Conservation (phyloP, 2,888 invertebrate genomes). For the Yponomeuta evonymella region DNA sequence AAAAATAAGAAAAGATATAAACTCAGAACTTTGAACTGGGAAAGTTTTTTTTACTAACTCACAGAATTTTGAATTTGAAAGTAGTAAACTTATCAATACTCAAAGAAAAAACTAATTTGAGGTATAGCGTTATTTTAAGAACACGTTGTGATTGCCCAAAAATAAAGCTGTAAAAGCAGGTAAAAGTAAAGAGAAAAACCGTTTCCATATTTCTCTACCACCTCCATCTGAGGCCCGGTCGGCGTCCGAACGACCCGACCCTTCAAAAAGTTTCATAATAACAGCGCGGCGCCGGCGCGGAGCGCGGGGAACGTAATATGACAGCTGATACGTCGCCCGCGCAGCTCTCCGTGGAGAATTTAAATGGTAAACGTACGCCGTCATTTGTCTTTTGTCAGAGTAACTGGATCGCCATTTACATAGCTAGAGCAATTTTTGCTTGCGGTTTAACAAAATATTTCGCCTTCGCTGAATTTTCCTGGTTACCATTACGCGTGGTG, state of each 20-base stretch:
- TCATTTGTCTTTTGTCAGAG: conserved; percentile 32
- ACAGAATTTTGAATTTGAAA: too few relatives aligned
- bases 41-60: too few relatives aligned
- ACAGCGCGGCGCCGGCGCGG: conserved; percentile 34
- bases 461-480: too few relatives aligned
- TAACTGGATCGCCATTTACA: not conserved
- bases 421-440: not conserved
- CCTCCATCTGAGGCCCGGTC: conserved; percentile 1
- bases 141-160: too few relatives aligned
- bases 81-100: too few relatives aligned
- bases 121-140: too few relatives aligned
- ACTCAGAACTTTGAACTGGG: too few relatives aligned
- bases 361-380: conserved; percentile 45
- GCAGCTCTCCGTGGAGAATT: conserved; percentile 42
- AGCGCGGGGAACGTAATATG: conserved; percentile 60
- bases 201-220: conserved; percentile 16
- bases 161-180: not conserved
- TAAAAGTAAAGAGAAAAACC: not conserved
- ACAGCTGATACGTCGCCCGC: conserved; percentile 75
- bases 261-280: conserved; percentile 76
- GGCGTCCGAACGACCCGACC: conserved; percentile 66
- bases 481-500: too few relatives aligned
- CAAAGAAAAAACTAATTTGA: too few relatives aligned
- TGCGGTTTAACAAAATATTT: too few relatives aligned
- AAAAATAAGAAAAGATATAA: too few relatives aligned